Conservation (phyloP, 2,113 vertebrate genomes). For the Hypocryptadius cinnamomeus region DNA sequence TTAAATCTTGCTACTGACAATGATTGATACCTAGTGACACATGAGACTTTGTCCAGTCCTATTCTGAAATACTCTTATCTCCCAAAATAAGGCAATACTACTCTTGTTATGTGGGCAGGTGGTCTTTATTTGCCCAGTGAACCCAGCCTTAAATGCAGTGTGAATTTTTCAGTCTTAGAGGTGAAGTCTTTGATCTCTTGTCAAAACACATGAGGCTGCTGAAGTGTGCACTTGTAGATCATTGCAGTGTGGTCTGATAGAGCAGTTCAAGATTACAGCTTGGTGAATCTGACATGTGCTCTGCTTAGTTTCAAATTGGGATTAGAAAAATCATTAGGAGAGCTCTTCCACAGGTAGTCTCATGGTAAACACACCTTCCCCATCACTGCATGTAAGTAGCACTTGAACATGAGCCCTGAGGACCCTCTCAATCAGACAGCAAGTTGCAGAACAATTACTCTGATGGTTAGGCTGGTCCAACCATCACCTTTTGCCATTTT, state of each 20-base stretch:
- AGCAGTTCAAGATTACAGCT: neutral
- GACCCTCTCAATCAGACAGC: neutral
- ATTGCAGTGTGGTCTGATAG: neutral
- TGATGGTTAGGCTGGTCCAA: constrained; percentile 9
- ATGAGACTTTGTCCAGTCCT: neutral
- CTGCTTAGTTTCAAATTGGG: neutral
- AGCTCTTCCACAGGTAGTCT: neutral
- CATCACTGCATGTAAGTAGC: neutral
- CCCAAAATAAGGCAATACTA: neutral
- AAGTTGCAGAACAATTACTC: neutral
- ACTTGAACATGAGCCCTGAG: neutral
- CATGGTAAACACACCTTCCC: neutral
- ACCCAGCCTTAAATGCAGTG: neutral
- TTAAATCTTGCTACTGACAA: neutral
- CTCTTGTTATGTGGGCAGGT: neutral
- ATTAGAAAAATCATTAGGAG: neutral
- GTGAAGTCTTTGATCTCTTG: neutral
- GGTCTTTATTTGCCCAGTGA: neutral
- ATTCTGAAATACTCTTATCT: neutral
- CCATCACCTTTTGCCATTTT: neutral
- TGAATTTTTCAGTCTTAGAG: neutral
- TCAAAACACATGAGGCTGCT: neutral
- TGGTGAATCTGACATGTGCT: neutral
- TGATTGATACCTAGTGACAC: neutral
- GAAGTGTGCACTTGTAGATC: neutral